phyloP scores from a whole-genome alignment of 92 coral and sea anemone species.

The Epizoanthus ramosus region DNA sequence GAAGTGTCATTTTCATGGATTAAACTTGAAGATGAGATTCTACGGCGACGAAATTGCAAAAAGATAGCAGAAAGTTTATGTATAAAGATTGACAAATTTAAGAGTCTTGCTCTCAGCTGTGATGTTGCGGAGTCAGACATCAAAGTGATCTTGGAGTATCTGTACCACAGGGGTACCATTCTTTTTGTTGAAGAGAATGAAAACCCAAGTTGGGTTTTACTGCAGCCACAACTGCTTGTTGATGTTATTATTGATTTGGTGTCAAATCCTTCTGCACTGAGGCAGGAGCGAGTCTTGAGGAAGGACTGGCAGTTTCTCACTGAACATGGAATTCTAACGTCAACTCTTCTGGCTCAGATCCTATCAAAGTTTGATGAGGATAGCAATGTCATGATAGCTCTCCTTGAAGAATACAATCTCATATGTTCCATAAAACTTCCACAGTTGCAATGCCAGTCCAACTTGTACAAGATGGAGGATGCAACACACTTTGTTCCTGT shows the following conservation, averaged over 20 bases:
- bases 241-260: too few species aligned
- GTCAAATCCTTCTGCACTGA: not conserved
- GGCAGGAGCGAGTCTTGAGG: constrained; percentile 39
- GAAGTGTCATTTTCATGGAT: not conserved
- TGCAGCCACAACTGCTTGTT: too few species aligned
- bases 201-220: too few species aligned
- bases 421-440: constrained; percentile 45
- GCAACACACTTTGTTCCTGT: constrained; percentile 26
- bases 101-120: too few species aligned
- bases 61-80: not conserved
- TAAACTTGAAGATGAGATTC: not conserved
- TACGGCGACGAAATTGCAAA: not conserved
- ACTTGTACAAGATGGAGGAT: constrained; percentile 15
- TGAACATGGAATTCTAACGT: constrained; percentile 48
- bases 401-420: constrained; percentile 61
- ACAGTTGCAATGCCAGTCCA: constrained; percentile 12
- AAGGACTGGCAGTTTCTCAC: constrained; percentile 51
- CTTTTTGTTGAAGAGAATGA: constrained; percentile 21
- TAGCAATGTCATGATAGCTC: constrained; percentile 38
- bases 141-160: constrained; percentile 46
- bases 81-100: too few species aligned
- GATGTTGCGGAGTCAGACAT: not conserved
- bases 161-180: constrained; percentile 51
- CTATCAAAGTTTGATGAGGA: constrained; percentile 29
- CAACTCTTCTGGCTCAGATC: constrained; percentile 43